Base-by-base conservation (phyloP, 2,888 invertebrate genomes). In the Artemia sp. region DNA sequence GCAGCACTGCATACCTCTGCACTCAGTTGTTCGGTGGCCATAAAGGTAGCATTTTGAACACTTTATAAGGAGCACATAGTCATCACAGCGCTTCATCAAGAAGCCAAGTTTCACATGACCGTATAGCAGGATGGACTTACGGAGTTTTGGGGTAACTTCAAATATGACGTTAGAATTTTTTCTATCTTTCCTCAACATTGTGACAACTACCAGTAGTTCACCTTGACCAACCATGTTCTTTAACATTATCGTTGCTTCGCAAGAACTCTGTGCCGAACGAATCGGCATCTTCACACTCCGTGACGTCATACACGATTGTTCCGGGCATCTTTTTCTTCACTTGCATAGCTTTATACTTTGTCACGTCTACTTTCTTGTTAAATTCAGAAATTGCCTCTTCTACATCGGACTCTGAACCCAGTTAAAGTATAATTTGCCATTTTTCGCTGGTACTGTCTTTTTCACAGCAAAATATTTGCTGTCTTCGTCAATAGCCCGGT, bases 331-430 rank as follows among this genome's bases (percentile, higher is more conserved):
- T 58, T 58, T 58, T 58, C 58, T 58, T 58, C 58, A 58, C 0
- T 58, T 58, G 58, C 58, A 58, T 14, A 58, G 58, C 58, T 58
- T 58, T 58, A 58, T 58, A 58, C 58, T 4, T 58, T 6, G 58
- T 58, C 58, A 58, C 58, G n/a, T 58, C 58, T 58, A 58, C 58
- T 58, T 58, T 58, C 58, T 58, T 58, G 58, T 58, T 58, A 58
- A 58, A 58, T 58, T 12, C 58, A 58, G 58, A 58, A 58, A 58
- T 4, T 58, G 58, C 58, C 58, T 58, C 58, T 58, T 58, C 58
- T 58, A 14, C 58, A 58, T 58, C 8, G 58, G 58, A 58, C 58
- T 58, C 58, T 58, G 58, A 58, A 58, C 58, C 58, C 4, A 58
- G 58, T 58, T 58, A 12, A 58, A 58, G 58, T 58, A 58, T 58